phyloP scores from a whole-genome alignment of 2,797 vertebrate genomes.

The Chelon labrosus region DNA sequence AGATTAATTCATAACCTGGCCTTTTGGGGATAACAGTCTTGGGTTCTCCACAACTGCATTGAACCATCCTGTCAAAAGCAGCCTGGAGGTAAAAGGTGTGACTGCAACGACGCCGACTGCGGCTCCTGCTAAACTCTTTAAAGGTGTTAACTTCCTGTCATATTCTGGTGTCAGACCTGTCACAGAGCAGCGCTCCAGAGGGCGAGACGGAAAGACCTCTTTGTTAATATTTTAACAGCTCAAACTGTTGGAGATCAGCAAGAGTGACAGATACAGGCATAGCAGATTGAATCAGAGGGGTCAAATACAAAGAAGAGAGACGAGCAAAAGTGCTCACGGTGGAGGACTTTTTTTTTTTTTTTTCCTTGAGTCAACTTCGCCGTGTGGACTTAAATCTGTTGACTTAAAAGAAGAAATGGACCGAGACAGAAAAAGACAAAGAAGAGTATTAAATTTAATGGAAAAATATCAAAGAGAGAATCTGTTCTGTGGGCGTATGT shows the following conservation, averaged over 20 bases:
- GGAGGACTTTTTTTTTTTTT: constrained; percentile 15
- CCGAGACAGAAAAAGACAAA: constrained; percentile 30
- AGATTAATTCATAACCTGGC: neutral
- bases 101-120: constrained; percentile 6
- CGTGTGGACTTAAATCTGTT: constrained; percentile 42
- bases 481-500: constrained; percentile 44
- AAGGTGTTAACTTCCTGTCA: constrained; percentile 33
- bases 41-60: neutral
- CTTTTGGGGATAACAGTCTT: neutral
- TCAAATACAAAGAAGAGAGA: constrained; percentile 20
- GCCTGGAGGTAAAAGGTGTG: constrained; percentile 40
- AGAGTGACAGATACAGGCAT: constrained; percentile 40
- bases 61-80: constrained; percentile 30
- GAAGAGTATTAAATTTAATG: constrained; percentile 26
- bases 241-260: constrained; percentile 36
- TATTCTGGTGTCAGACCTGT: constrained; percentile 53
- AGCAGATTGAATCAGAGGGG: constrained; percentile 38
- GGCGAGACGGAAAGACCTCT: constrained; percentile 13
- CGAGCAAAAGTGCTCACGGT: neutral
- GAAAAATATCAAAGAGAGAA: constrained; percentile 38
- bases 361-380: constrained; percentile 30
- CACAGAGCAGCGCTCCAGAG: constrained; percentile 14
- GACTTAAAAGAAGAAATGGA: constrained; percentile 33
- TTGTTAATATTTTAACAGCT: constrained; percentile 61
- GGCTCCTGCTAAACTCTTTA: constrained; percentile 50